Conservation (phyloP, 2,888 invertebrate genomes). For the Pristionchus arcanus region DNA sequence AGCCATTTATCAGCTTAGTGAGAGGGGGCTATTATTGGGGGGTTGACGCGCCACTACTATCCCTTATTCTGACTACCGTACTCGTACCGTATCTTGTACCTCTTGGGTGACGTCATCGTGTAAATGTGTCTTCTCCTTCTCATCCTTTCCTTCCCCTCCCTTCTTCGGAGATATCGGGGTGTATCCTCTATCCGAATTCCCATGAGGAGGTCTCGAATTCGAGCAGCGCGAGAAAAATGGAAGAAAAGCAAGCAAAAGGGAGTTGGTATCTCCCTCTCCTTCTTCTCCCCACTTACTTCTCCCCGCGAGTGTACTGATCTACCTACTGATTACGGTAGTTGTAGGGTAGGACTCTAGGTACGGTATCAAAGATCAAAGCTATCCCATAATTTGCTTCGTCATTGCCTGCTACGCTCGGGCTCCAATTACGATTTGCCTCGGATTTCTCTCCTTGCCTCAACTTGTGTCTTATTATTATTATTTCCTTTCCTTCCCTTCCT, state of each 20-base stretch:
- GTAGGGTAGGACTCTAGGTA: not conserved
- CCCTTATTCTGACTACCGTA: not conserved
- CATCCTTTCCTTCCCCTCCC: not conserved
- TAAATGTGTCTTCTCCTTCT: not conserved
- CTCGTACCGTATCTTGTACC: not conserved
- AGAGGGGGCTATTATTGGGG: not conserved
- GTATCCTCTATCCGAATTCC: slow-evolving; percentile 44
- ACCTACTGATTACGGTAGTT: not conserved
- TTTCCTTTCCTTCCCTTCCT: not conserved
- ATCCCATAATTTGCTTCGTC: slow-evolving; percentile 24
- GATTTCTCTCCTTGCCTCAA: not conserved
- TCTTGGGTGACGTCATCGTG: not conserved
- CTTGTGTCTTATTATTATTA: slow-evolving; percentile 4
- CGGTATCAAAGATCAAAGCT: not conserved
- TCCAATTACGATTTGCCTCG: slow-evolving; percentile 38
- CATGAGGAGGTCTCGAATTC: slow-evolving; percentile 45
- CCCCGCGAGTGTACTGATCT: not conserved
- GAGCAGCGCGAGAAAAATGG: slow-evolving; percentile 17
- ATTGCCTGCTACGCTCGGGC: not conserved
- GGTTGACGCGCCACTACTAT: not conserved
- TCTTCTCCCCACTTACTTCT: not conserved
- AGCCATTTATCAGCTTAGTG: slow-evolving; percentile 53
- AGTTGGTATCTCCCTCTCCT: not conserved
- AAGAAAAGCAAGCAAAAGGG: not conserved
- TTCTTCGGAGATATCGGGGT: not conserved